These are phyloP conservation scores for Microcebus ravelobensis DNA, from an alignment of 2,113 vertebrate species.

Conservation along the genomic window DNA sequence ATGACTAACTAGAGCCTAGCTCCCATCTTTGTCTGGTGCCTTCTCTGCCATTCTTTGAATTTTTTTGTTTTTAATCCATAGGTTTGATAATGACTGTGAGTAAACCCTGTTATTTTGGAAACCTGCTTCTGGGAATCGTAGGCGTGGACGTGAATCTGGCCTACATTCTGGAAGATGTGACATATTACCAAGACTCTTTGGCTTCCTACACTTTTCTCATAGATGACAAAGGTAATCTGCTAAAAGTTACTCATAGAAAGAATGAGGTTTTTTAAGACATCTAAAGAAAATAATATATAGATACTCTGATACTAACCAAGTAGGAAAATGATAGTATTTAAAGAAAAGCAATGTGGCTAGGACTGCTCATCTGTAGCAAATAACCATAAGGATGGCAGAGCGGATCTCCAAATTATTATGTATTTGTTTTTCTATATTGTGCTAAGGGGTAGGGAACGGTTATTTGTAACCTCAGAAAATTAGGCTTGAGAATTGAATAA, in stretches of 20 bases:
- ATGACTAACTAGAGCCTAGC: fast-evolving
- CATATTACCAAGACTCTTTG: slow-evolving; percentile 98
- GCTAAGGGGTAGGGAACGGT: neutral
- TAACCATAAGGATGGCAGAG: neutral
- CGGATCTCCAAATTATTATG: neutral
- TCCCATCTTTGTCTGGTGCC: neutral
- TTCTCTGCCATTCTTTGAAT: neutral
- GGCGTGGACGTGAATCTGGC: slow-evolving; percentile 98
- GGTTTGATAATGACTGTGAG: slow-evolving; percentile 99
- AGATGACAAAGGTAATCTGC: slow-evolving; percentile 95
- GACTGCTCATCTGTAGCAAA: neutral
- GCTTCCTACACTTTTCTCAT: slow-evolving; percentile 99
- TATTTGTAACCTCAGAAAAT: neutral
- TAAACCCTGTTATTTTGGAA: slow-evolving; percentile 98
- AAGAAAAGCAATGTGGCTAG: neutral
- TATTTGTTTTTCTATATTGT: neutral
- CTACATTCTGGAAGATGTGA: slow-evolving; percentile 98
- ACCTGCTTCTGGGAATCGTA: slow-evolving; percentile 97
- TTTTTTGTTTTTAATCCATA: slow-evolving; percentile 73
- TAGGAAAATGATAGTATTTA: neutral
- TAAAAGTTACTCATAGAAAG: neutral
- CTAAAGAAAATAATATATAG: neutral
- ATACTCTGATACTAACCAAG: neutral
- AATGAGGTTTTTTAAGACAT: neutral
- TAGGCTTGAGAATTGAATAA: neutral